Conservation (phyloP, 2,113 vertebrate genomes). For the Phocoena sinus region DNA sequence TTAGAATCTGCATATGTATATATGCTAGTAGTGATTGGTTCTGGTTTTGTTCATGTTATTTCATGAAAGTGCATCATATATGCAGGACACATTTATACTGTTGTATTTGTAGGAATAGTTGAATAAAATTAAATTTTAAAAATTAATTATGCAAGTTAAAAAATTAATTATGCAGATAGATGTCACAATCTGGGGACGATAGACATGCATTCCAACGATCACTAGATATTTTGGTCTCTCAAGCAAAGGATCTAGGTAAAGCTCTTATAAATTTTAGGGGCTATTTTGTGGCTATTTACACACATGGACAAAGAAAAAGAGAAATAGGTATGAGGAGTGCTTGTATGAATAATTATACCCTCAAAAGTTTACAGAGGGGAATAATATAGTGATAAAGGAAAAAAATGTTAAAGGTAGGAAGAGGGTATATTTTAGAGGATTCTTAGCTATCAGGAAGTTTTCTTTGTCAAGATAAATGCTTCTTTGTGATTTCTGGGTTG, state of each 20-base stretch:
- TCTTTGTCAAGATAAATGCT: not conserved
- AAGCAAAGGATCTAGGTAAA: not conserved
- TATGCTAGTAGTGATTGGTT: not conserved
- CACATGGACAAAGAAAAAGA: not conserved
- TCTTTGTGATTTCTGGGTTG: not conserved
- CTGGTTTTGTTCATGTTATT: not conserved
- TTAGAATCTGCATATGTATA: not conserved
- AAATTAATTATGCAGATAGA: not conserved
- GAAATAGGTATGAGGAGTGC: not conserved
- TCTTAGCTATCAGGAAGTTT: not conserved
- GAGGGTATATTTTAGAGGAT: not conserved
- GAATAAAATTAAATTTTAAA: not conserved
- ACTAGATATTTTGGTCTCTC: not conserved
- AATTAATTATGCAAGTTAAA: not conserved
- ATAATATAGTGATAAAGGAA: not conserved
- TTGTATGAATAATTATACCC: not conserved
- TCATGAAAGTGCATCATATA: not conserved
- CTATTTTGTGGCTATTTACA: not conserved
- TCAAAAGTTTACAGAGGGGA: not conserved
- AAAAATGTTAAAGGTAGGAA: not conserved
- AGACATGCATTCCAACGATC: not conserved
- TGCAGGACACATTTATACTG: not conserved
- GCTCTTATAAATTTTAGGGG: not conserved
- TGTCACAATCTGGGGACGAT: not conserved
- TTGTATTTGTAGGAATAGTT: not conserved